These are phyloP conservation scores for Polylopha cassiicola DNA, from an alignment of 2,888 invertebrate species.

Conservation along the genomic window DNA sequence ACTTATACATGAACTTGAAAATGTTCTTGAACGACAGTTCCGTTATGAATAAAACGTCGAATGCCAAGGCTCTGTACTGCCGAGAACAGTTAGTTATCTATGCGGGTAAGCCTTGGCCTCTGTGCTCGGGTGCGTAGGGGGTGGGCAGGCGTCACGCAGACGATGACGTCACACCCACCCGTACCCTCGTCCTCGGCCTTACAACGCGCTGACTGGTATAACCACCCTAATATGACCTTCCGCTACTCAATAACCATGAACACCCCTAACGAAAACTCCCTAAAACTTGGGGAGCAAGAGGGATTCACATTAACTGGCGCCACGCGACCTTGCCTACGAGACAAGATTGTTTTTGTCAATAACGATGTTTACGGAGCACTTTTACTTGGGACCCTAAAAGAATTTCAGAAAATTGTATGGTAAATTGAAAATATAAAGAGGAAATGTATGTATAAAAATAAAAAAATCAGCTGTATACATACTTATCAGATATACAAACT, in stretches of 20 bases:
- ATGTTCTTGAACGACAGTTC: neutral
- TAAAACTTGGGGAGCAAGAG: slow-evolving; percentile 12
- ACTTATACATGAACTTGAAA: slow-evolving; percentile 1
- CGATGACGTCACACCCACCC: slow-evolving; percentile 52
- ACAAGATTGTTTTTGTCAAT: slow-evolving; percentile 13
- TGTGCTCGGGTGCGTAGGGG: slow-evolving; percentile 40
- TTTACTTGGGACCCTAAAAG: slow-evolving; percentile 4
- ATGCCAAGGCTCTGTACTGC: slow-evolving; percentile 11
- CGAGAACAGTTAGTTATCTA: slow-evolving; percentile 13
- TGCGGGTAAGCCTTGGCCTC: slow-evolving; percentile 50
- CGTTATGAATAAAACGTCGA: slow-evolving; percentile 30
- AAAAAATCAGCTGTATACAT: too few species aligned
- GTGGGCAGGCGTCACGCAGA: slow-evolving; percentile 47
- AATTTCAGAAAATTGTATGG: slow-evolving; percentile 1
- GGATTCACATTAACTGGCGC: slow-evolving; percentile 5
- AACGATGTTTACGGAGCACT: slow-evolving; percentile 13
- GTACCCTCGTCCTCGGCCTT: slow-evolving; percentile 37
- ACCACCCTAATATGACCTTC: slow-evolving; percentile 22
- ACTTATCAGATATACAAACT: too few species aligned
- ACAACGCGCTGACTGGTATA: slow-evolving; percentile 41
- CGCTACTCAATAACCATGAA: slow-evolving; percentile 1
- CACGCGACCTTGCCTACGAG: slow-evolving; percentile 6
- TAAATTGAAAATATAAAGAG: neutral
- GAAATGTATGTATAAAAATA: neutral
- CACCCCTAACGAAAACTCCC: slow-evolving; percentile 6